These are phyloP conservation scores for Dolichotis patagonum DNA, from an alignment of 2,113 vertebrate species.

Conservation along the genomic window DNA sequence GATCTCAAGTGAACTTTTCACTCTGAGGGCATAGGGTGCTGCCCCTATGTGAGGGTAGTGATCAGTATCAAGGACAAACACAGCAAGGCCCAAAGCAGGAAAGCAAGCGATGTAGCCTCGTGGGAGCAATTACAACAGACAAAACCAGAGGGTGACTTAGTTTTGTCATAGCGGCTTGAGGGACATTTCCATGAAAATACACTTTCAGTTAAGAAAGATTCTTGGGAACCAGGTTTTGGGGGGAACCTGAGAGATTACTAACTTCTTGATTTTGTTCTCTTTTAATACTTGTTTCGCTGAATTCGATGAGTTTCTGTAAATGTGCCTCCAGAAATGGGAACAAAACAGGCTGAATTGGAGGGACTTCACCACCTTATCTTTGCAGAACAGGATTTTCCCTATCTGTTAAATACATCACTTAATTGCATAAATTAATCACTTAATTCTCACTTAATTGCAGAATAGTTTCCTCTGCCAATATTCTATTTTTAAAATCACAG, in stretches of 20 bases:
- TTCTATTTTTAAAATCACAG: neutral
- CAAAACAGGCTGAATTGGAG: neutral
- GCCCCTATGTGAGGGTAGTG: neutral
- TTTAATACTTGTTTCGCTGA: neutral
- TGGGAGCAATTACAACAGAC: neutral
- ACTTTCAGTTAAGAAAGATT: neutral
- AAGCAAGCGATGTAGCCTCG: neutral
- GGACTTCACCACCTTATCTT: neutral
- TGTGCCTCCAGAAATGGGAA: neutral
- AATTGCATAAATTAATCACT: no score
- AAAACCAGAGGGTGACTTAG: neutral
- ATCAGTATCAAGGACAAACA: conserved; percentile 19
- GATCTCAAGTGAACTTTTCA: neutral
- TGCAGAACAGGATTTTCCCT: neutral
- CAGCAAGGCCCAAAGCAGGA: neutral
- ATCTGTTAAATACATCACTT: neutral
- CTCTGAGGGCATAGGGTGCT: neutral
- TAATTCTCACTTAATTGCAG: neutral
- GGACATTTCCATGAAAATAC: neutral
- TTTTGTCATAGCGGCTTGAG: neutral
- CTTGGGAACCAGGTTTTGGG: conserved; percentile 18
- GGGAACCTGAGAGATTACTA: neutral
- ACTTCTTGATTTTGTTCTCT: neutral
- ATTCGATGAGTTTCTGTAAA: neutral
- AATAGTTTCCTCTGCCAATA: neutral